Base-by-base conservation (phyloP, 1,140 invertebrate species). In the Ladona fulva region DNA sequence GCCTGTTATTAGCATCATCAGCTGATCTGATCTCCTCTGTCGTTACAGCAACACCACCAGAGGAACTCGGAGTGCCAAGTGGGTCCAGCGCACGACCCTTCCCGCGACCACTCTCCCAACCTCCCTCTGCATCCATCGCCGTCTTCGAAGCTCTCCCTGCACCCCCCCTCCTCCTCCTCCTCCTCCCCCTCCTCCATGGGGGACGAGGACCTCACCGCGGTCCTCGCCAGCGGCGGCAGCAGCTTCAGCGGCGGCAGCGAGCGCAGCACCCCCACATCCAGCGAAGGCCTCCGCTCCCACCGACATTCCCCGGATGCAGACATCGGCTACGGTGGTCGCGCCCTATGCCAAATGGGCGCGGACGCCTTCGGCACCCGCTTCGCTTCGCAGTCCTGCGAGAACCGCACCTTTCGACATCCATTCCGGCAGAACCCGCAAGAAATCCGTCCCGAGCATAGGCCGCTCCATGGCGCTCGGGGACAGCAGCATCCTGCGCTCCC, bases 81-180 rank as follows among this genome's bases (percentile, higher is more conserved):
- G 25, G 89, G 89, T 81, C 88, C 89, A 82, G 88, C 89, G 82
- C 90, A 91, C 85, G 91, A 92, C 81, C 90, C 90, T 81, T 90
- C 90, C 42, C 87, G 91, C 81, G 91, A 92, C 81, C 86, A 91
- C 75, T 91, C 90, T 81, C 91, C 91, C 80, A 92, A 91, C 81
- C 88, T 92, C 77, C 91, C n/a, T n/a, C n/a, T n/a, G n/a, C n/a
- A n/a, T n/a, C n/a, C n/a, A n/a, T n/a, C n/a, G n/a, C 79, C 42
- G 24, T 79, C 22, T 76, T 79, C 44, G 25, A 89, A 89, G 81
- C 88, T 89, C 82, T 87, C 89, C 81, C 90, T 91, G 85, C 90
- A 92, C 81, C 90, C 90, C 81, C 89, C 90, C 42, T 87, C 90
- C 81, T 88, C 92, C 77, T 91, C 78, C 44, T 24, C 79, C 24